Base-by-base conservation (phyloP, 1,140 invertebrate species). In the Anastrepha ludens region DNA sequence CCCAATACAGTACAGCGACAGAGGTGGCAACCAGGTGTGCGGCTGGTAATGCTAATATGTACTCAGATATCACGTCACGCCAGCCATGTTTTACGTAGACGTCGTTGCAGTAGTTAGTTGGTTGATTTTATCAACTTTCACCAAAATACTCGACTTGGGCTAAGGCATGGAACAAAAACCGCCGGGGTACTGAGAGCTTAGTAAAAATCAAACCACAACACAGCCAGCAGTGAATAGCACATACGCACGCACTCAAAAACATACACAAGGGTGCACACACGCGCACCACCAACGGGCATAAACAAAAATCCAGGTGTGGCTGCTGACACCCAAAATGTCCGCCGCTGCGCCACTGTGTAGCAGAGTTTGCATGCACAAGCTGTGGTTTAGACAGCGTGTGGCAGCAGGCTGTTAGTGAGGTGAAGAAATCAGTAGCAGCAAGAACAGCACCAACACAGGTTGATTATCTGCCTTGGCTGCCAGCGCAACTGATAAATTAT, bases 111-210 rank as follows among this genome's bases (percentile, higher is more conserved):
- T 74, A 47, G 70, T 47, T 74, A 50, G 74, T 29, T 81, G n/a
- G 74, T 47, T 81, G 74, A 81, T 81, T 81, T 55, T 81, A 81
- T 81, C 74, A 81, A 55, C 74, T 81, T 81, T 55, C 74, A 81
- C 6, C 74, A 29, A 55, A 81, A 58, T 55, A n/a, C n/a, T 20
- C 1, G 70, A n/a, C 3, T 78, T 20, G 7, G 70, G 70, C 50
- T 55, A 55, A 55, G 50, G 2, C 41, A 20, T 8, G n/a, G 44
- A 8, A n/a, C 29, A 55, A 20, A 15, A 55, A n/a, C 47, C 39
- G 41, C 13, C 74, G n/a, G 6, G 67, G 15, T 29, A 39, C 64
- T 3, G 7, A 55, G 44, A 6, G 74, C 47, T 81, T 81, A 81
- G n/a, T n/a, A 81, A 81, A 81, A 81, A 55, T 81, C 20, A 20